Evolutionary conservation across 2,797 vertebrate species (phyloP).

Genomic region (Novumbra hubbsi): DNA sequence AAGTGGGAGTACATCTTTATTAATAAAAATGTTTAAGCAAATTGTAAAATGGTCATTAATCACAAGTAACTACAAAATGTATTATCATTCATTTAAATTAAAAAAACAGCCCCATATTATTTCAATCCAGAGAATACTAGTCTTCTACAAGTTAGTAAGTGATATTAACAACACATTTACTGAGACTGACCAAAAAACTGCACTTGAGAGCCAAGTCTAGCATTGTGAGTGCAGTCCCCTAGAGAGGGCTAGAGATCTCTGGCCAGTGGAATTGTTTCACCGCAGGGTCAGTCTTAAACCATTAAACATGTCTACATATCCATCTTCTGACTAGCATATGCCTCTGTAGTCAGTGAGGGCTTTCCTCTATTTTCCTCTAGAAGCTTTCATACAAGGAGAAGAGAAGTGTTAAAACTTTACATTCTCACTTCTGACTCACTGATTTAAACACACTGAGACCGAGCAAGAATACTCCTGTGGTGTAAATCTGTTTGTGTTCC

Average conservation of each 20-base stretch:
- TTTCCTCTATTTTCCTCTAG: constrained; percentile 77
- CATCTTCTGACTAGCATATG: constrained; percentile 58
- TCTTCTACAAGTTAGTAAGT: neutral
- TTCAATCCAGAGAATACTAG: no score
- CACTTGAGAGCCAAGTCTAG: constrained; percentile 26
- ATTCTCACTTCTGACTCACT: constrained; percentile 97
- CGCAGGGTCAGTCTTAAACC: constrained; percentile 66
- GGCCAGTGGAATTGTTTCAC: constrained; percentile 50
- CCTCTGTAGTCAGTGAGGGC: constrained; percentile 67
- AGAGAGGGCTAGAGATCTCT: constrained; percentile 48
- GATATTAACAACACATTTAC: constrained; percentile 3
- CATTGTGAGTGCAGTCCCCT: constrained; percentile 51
- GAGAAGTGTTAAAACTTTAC: constrained; percentile 96
- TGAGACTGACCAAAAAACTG: constrained; percentile 23
- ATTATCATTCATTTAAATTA: no score
- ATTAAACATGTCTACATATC: constrained; percentile 69
- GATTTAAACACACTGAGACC: constrained; percentile 89
- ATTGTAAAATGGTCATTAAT: no score
- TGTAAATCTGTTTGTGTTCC: constrained; percentile 80
- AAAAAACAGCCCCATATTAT: no score
- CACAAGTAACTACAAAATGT: no score
- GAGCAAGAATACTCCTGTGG: constrained; percentile 83
- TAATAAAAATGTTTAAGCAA: no score
- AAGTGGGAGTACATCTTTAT: no score
- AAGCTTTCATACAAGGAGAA: constrained; percentile 79